Evolutionary conservation across 1,140 invertebrate species (phyloP).

Genomic region (Philotrypesis tridentata): DNA sequence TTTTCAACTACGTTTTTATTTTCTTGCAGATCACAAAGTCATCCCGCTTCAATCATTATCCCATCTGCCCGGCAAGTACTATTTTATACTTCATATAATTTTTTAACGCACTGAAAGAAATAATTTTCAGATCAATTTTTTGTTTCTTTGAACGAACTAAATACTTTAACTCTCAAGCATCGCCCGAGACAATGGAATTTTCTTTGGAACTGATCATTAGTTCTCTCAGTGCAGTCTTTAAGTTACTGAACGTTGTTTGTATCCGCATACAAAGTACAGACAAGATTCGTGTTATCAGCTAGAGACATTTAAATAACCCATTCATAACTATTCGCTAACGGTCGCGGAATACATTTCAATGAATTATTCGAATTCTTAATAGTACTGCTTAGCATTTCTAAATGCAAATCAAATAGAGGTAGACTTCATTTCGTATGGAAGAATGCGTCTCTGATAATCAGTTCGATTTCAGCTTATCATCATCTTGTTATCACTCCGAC

Average conservation of each 20-base stretch:
- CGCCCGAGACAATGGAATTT: too few relatives aligned
- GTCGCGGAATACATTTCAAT: not conserved
- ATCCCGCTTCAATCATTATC: not conserved
- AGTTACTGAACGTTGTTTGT: not conserved
- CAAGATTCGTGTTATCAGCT: too few relatives aligned
- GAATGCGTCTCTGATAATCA: not conserved
- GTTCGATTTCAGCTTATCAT: not conserved
- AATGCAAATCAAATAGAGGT: not conserved
- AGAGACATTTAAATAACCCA: too few relatives aligned
- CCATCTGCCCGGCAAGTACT: conserved; percentile 14
- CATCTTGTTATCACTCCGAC: not conserved
- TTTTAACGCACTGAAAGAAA: too few relatives aligned
- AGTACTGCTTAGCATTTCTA: not conserved
- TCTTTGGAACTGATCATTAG: too few relatives aligned
- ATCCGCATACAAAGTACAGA: not conserved
- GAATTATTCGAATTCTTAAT: not conserved
- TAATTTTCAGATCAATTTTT: too few relatives aligned
- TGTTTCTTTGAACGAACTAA: too few relatives aligned
- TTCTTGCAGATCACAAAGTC: conserved; percentile 25
- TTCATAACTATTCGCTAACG: not conserved
- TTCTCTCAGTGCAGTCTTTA: not conserved
- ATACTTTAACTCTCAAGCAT: too few relatives aligned
- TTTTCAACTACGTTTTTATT: conserved; percentile 29
- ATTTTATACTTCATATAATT: not conserved
- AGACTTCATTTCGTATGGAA: not conserved